Evolutionary conservation across 2,113 vertebrate genomes (phyloP).

Genomic region (Limanda limanda): DNA sequence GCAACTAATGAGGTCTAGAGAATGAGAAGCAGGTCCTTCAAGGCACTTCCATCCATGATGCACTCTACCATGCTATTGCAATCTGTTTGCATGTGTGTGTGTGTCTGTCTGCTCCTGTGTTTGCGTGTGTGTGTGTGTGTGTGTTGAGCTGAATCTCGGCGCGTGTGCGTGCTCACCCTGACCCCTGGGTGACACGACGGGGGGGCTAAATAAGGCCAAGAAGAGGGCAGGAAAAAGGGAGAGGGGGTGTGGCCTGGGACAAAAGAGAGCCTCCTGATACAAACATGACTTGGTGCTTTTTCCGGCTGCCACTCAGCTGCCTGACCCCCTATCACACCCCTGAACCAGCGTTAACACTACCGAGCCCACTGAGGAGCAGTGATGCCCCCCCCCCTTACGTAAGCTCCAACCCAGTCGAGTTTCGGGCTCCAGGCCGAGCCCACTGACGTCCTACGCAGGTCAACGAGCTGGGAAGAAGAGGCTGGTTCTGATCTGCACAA

Average conservation of each 20-base stretch:
- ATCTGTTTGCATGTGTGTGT: conserved; percentile 52
- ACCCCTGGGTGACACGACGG: conserved; percentile 80
- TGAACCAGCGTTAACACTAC: conserved; percentile 29
- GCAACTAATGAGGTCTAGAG: conserved; percentile 92
- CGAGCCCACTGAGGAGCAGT: conserved; percentile 17
- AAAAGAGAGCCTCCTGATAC: conserved; percentile 73
- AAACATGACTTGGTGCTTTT: conserved; percentile 76
- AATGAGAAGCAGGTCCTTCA: conserved; percentile 87
- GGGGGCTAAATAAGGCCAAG: conserved; percentile 76
- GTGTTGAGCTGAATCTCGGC: conserved; percentile 32
- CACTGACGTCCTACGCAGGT: conserved; percentile 58
- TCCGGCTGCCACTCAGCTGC: conserved; percentile 77
- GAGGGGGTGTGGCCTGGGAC: conserved; percentile 61
- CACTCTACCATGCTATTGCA: conserved; percentile 79
- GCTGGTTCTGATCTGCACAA: conserved; percentile 23
- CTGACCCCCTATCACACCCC: conserved; percentile 56
- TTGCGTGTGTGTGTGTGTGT: conserved; percentile 65
- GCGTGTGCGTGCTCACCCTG: conserved; percentile 81
- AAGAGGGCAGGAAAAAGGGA: conserved; percentile 66
- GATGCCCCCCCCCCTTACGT: conserved; percentile 35
- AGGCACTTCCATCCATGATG: conserved; percentile 82
- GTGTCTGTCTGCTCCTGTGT: conserved; percentile 53
- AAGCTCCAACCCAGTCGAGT: conserved; percentile 25
- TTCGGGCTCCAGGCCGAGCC: conserved; percentile 43
- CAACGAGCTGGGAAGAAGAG: conserved; percentile 10